Percentiles rank a stretch among this genome's conserved stretches.
These are phyloP conservation scores for Pocillopora grandis DNA, from an alignment of 92 coral and sea anemone species.

Conservation along the genomic window DNA sequence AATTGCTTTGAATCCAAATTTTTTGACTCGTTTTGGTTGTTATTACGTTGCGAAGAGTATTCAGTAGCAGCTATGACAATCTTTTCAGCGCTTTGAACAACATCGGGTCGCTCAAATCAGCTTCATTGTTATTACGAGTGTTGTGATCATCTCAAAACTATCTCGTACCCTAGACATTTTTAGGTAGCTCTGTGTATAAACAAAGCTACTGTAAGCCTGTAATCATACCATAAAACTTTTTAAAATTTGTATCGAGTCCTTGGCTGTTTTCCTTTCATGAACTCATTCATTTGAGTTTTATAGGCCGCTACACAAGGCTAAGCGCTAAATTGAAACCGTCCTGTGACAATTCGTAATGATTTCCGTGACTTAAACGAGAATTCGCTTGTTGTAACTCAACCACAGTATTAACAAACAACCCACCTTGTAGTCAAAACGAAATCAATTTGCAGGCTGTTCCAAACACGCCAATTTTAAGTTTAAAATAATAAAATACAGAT, in stretches of 20 bases:
- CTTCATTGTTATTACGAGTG: background rate
- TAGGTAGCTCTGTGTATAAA: background rate
- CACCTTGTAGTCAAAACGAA: background rate
- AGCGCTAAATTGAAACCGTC: conserved; percentile 14
- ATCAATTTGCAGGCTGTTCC: background rate
- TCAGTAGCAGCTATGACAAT: conserved; percentile 6
- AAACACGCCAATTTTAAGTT: background rate
- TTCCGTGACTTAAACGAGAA: background rate
- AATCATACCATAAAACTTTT: background rate
- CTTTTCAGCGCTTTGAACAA: conserved; percentile 5
- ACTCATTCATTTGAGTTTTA: background rate
- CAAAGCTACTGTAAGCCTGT: background rate
- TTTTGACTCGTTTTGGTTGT: conserved; percentile 12
- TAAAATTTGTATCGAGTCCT: background rate
- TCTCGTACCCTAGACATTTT: background rate
- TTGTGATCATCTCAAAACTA: background rate
- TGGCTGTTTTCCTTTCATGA: background rate
- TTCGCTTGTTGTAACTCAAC: conserved; percentile 11
- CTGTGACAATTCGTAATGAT: background rate
- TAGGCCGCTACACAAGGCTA: background rate
- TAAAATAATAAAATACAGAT: background rate
- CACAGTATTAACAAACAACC: background rate
- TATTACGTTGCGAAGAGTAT: conserved; percentile 10
- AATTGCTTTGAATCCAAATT: background rate
- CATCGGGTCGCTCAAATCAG: background rate